Evolutionary conservation across 37 sponge, comb jelly and placozoan genomes (phyloP), one percentile per base, ranked within the genome.

Genomic region (Mnemiopsis leidyi): DNA sequence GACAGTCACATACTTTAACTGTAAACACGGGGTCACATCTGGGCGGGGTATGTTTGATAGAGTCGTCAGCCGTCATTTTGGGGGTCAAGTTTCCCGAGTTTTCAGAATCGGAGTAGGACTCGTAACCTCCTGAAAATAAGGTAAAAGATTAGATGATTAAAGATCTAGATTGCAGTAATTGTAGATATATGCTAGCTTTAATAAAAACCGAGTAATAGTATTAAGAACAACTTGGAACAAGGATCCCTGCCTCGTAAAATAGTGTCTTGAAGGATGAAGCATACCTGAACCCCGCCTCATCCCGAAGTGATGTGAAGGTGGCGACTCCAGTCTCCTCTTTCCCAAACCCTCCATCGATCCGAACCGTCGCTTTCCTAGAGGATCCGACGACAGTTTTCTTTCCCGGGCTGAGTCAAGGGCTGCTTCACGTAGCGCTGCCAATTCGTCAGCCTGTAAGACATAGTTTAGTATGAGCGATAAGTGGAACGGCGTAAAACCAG

Each of bases 321-420:
- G 79, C 36, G 79, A 31, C 36, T 77, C 79, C 3, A 77, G 18
- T 77, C 79, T 26, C 20, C 79, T 31, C 79, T 77, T 77, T 20
- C 79, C 32, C 35, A 31, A 36, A 5, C 18, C 32, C 26, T 77
- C 79, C 34, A 48, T 13, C 36, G 79, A 31, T 32, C 32, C 79
- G 3, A 33, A 18, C 9, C 79, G 79, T 1, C 79, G 1, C 36
- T 77, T 77, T 20, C 79, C 32, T 7, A 31, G 79, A 0, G 18
- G 33, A 77, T 77, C 79, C 1, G 79, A 69, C 9, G 73, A 77
- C 1, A 77, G 79, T 77, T 77, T 77, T 36, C 79, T 77, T 36
- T 85, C 90, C 5, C 90, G 90, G 1, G 90, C 90, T 24, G 90
- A 85, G 36, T 40, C 29, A 7, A 85, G 24, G 5, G 90, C 90